Evolutionary conservation across 2,113 vertebrate genomes (phyloP), one percentile per base, ranked within the genome.

Genomic region (Tachysurus vachellii): DNA sequence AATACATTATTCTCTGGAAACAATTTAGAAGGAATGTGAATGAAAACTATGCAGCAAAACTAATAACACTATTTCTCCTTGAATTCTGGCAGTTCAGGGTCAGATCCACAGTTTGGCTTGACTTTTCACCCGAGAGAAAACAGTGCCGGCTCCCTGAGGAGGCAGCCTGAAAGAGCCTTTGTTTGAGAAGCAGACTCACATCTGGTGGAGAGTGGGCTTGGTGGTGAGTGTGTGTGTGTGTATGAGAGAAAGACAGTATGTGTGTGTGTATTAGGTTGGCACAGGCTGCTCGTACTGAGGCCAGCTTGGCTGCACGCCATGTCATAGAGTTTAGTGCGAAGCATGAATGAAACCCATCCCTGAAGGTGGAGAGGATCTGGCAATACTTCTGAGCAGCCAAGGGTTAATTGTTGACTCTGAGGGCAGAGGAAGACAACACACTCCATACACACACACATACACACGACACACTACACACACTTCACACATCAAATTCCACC

Each of bases 321-420:
- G 80, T 56, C 36, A 76, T 50, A 31, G 21, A 53, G n/a, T 82
- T 87, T 87, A 87, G 86, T 82, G 80, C n/a, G 73, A 50, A 42
- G 36, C 76, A 83, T 23, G 76, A 82, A 88, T 66, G 59, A 81
- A 59, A 50, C 82, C 75, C 42, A 44, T 56, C 59, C 61, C 77
- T 1, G 36, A 70, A 87, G 76, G 50, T 87, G 81, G 68, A 81
- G 68, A 44, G 85, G 87, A 82, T 88, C 84, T 90, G 89, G 89
- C 89, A 90, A 88, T 47, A 85, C 82, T 88, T 90, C 87, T 90
- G 53, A 90, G 87, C 61, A 87, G 66, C 53, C 71, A 83, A 59
- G 86, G 86, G 86, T 90, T 85, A 89, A 90, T 87, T 86, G 86
- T 89, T 85, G 57, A 73, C 85, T 88, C 59, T 13, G 79, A 66